A percentile compares a stretch with the other conserved stretches of the same genome.
phyloP scores from a whole-genome alignment of 2,888 invertebrate genomes.

The Andrena fulva region DNA sequence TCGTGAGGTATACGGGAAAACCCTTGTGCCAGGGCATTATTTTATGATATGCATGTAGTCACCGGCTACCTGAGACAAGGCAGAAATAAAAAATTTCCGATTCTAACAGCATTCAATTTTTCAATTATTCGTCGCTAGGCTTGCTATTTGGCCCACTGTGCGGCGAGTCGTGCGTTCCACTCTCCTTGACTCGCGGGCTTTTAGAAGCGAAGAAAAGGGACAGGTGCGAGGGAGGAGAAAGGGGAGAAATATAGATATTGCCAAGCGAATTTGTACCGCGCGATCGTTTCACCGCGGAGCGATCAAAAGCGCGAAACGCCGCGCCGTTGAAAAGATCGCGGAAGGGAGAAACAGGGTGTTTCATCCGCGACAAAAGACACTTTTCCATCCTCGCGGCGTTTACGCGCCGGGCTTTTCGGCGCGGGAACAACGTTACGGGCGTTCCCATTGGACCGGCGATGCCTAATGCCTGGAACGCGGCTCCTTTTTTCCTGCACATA shows the following conservation, averaged over 20 bases:
- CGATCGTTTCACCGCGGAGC: constrained; percentile 42
- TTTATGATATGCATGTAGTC: too few relatives aligned
- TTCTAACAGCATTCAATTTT: too few relatives aligned
- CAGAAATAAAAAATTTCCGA: too few relatives aligned
- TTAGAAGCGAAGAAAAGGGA: background rate
- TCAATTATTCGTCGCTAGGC: too few relatives aligned
- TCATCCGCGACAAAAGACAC: constrained; percentile 45
- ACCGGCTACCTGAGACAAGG: too few relatives aligned
- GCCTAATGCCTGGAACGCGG: constrained; percentile 40
- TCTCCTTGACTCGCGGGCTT: background rate
- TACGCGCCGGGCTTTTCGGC: constrained; percentile 40
- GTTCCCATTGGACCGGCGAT: constrained; percentile 46
- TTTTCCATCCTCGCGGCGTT: constrained; percentile 29
- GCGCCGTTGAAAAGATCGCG: constrained; percentile 33
- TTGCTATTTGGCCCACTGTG: too few relatives aligned
- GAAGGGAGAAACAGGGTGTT: constrained; percentile 29
- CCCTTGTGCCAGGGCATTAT: too few relatives aligned
- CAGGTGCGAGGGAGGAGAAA: background rate
- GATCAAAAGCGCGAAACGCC: constrained; percentile 44
- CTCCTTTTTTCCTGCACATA: constrained; percentile 39
- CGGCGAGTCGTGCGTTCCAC: too few relatives aligned
- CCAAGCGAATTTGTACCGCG: constrained; percentile 39
- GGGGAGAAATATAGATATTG: background rate
- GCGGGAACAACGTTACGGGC: constrained; percentile 26
- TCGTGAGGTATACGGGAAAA: too few relatives aligned